Percentiles rank a stretch among this genome's conserved stretches.
Conservation (phyloP, 1,140 invertebrate species). For the Neotoxoptera formosana region DNA sequence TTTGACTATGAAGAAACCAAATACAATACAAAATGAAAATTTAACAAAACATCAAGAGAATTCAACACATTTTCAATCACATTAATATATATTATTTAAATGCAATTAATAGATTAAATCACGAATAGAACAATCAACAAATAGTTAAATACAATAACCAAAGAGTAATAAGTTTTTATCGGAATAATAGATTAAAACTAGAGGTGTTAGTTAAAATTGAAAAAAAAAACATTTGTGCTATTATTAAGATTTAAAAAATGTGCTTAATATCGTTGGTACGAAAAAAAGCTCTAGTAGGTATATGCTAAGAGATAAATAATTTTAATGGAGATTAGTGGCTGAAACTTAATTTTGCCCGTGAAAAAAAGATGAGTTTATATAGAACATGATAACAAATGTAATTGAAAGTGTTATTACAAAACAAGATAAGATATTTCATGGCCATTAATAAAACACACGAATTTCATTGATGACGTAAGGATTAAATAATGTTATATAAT, state of each 20-base stretch:
- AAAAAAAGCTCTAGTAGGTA: not conserved
- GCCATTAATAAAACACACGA: not conserved
- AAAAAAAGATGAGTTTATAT: not conserved
- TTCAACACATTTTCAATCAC: too few relatives aligned
- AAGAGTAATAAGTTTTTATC: too few relatives aligned
- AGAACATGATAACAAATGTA: not conserved
- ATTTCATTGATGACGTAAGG: not conserved
- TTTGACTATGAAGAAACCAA: too few relatives aligned
- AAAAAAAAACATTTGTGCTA: not conserved
- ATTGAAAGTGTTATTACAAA: conserved; percentile 14
- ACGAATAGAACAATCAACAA: too few relatives aligned
- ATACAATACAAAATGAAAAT: too few relatives aligned
- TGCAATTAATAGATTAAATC: too few relatives aligned
- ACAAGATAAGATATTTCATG: conserved; percentile 17
- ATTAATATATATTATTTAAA: too few relatives aligned
- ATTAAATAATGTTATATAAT: not conserved
- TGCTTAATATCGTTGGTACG: not conserved
- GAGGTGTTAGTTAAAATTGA: too few relatives aligned
- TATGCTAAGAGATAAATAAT: not conserved
- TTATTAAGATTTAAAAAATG: too few relatives aligned
- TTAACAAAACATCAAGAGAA: too few relatives aligned
- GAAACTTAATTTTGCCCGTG: not conserved
- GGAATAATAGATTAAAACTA: too few relatives aligned
- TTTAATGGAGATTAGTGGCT: not conserved
- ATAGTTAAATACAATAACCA: too few relatives aligned